Percentiles rank a stretch among this genome's conserved stretches.
phyloP scores from a whole-genome alignment of 2,797 vertebrate species.

The Phalloptychus januarius region DNA sequence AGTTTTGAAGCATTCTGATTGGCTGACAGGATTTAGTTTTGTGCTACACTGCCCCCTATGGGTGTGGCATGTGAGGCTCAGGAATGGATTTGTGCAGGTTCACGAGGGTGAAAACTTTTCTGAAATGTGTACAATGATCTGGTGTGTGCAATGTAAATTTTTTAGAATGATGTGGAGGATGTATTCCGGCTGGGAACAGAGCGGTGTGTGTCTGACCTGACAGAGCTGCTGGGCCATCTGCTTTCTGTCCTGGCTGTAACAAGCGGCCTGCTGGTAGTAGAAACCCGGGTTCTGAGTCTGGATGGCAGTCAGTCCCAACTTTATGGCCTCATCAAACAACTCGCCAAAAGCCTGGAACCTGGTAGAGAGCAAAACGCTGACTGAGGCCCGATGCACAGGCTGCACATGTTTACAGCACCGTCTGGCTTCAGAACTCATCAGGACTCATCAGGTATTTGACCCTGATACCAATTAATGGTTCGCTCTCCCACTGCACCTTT shows the following conservation, averaged over 20 bases:
- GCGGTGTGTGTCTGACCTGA: slow-evolving; percentile 62
- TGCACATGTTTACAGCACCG: not conserved
- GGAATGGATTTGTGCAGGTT: no score
- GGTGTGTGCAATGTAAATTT: no score
- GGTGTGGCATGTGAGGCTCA: no score
- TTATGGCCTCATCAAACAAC: slow-evolving; percentile 98
- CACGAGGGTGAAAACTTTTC: no score
- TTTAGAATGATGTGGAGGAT: no score
- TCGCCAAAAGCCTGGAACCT: slow-evolving; percentile 98
- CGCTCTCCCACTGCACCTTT: not conserved
- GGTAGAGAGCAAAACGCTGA: not conserved
- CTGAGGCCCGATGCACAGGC: not conserved
- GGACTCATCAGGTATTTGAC: not conserved
- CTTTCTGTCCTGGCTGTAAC: slow-evolving; percentile 94
- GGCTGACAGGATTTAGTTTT: no score
- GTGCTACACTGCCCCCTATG: no score
- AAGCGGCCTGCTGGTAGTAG: slow-evolving; percentile 97
- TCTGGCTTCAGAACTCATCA: not conserved
- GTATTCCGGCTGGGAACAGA: not conserved
- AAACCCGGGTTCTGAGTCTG: slow-evolving; percentile 99
- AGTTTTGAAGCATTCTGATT: no score
- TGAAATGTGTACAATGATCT: no score
- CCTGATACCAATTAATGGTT: not conserved
- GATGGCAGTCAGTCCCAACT: slow-evolving; percentile 95
- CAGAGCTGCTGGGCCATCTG: slow-evolving; percentile 86